Conservation (phyloP, 1,140 invertebrate genomes). For the Drosophila tsacasi region DNA sequence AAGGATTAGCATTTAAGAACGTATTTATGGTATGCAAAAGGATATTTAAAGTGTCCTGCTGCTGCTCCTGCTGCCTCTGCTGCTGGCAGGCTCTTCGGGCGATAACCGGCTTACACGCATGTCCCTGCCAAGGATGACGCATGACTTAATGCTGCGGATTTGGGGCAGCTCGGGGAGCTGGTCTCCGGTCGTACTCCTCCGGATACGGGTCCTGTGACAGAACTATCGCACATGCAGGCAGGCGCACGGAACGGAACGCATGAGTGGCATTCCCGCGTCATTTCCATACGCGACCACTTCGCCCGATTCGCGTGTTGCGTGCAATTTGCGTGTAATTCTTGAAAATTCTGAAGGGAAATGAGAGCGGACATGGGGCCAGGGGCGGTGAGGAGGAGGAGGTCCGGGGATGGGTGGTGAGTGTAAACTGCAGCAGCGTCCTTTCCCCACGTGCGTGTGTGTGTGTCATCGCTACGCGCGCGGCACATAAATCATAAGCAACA, state of each 20-base stretch:
- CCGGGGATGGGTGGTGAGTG: conserved; percentile 14
- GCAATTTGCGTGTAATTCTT: conserved; percentile 81
- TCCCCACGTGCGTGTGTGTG: conserved; percentile 40
- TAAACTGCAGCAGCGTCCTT: conserved; percentile 34
- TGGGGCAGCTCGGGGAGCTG: conserved; percentile 2
- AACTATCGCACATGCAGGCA: conserved; percentile 64
- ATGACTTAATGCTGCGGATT: conserved; percentile 63
- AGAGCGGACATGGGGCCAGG: neutral
- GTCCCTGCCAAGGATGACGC: conserved; percentile 72
- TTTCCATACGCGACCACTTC: conserved; percentile 65
- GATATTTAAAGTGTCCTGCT: conserved; percentile 65
- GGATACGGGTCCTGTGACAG: conserved; percentile 57
- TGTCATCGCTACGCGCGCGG: conserved; percentile 72
- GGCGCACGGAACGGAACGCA: conserved; percentile 60
- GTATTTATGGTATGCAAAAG: conserved; percentile 72
- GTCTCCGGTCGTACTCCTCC: conserved; percentile 6
- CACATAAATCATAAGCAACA: conserved; percentile 81
- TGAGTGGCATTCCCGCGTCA: conserved; percentile 76
- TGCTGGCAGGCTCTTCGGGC: conserved; percentile 33
- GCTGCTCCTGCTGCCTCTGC: conserved; percentile 7
- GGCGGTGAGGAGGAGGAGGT: neutral
- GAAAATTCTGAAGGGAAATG: conserved; percentile 25
- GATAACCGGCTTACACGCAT: conserved; percentile 69
- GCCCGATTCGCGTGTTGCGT: conserved; percentile 74
- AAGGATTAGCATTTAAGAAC: conserved; percentile 70